A percentile compares a stretch with the other conserved stretches of the same genome.
Conservation (phyloP, 2,888 invertebrate species). For the Drosophila ustulata region DNA sequence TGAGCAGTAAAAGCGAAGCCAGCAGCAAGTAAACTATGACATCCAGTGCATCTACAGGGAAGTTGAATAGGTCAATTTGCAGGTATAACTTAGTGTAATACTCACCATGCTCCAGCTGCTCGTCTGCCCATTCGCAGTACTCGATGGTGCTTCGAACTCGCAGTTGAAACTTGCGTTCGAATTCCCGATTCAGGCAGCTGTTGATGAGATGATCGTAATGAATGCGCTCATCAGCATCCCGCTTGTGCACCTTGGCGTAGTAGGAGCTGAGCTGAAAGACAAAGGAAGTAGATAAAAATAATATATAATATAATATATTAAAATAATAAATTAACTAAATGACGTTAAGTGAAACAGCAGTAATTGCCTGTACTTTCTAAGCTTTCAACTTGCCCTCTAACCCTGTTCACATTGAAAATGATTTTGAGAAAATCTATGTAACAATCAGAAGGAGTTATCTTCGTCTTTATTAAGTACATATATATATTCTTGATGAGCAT, state of each 20-base stretch:
- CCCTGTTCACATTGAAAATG: no score
- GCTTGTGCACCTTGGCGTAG: conserved; percentile 68
- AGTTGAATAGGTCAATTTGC: not conserved
- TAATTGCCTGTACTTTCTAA: no score
- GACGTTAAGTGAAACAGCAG: no score
- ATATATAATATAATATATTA: no score
- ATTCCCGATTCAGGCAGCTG: conserved; percentile 72
- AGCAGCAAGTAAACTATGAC: conserved; percentile 52
- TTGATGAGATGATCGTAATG: conserved; percentile 70
- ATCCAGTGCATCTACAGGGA: conserved; percentile 64
- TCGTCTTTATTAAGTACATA: no score
- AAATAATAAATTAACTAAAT: no score
- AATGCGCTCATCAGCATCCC: conserved; percentile 62
- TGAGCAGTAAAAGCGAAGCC: conserved; percentile 40
- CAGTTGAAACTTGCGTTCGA: conserved; percentile 56
- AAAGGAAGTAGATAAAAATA: not conserved
- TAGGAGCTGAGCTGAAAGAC: conserved; percentile 64
- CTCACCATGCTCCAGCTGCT: conserved; percentile 55
- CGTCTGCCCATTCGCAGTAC: conserved; percentile 73
- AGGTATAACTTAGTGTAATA: not conserved
- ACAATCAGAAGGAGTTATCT: no score
- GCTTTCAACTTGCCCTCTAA: no score
- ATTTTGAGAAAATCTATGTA: no score
- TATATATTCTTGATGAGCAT: no score
- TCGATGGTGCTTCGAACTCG: conserved; percentile 74